Conservation (phyloP, 1,140 invertebrate species). For the Diabrotica virgifera region DNA sequence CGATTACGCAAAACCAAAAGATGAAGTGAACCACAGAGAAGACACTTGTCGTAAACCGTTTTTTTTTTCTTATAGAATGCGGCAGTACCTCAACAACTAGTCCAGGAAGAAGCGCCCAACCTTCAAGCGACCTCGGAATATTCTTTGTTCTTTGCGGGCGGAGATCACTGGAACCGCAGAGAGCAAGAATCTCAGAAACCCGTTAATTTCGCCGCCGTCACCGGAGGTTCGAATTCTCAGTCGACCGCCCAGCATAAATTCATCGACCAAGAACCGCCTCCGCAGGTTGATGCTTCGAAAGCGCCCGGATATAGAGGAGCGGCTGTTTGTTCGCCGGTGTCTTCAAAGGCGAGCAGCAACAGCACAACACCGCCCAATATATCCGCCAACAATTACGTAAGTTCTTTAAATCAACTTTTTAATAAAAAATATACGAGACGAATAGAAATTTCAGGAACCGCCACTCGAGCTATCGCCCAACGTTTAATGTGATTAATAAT, state of each 20-base stretch:
- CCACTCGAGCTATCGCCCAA: too few relatives aligned
- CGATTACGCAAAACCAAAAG: too few relatives aligned
- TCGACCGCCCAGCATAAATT: constrained; percentile 48
- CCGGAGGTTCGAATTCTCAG: constrained; percentile 56
- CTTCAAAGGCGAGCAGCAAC: constrained; percentile 58
- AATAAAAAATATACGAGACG: too few relatives aligned
- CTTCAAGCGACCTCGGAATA: constrained; percentile 57
- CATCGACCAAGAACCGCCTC: constrained; percentile 58
- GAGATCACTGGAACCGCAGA: constrained; percentile 51
- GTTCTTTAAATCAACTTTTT: too few relatives aligned
- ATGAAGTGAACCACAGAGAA: too few relatives aligned
- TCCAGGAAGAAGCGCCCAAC: constrained; percentile 13
- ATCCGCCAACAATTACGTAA: constrained; percentile 19
- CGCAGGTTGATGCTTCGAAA: constrained; percentile 72
- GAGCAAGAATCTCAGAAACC: constrained; percentile 65
- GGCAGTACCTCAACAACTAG: constrained; percentile 18
- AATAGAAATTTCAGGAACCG: too few relatives aligned
- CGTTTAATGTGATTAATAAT: too few relatives aligned
- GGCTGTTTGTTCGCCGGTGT: constrained; percentile 69
- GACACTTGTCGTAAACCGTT: too few relatives aligned
- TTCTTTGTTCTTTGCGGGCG: constrained; percentile 73
- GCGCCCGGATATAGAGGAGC: constrained; percentile 76
- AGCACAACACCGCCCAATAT: constrained; percentile 51
- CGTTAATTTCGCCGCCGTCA: constrained; percentile 73
- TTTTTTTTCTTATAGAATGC: constrained; percentile 9